Conservation (phyloP, 2,797 vertebrate species). For the Rhabdophis nuchalis region DNA sequence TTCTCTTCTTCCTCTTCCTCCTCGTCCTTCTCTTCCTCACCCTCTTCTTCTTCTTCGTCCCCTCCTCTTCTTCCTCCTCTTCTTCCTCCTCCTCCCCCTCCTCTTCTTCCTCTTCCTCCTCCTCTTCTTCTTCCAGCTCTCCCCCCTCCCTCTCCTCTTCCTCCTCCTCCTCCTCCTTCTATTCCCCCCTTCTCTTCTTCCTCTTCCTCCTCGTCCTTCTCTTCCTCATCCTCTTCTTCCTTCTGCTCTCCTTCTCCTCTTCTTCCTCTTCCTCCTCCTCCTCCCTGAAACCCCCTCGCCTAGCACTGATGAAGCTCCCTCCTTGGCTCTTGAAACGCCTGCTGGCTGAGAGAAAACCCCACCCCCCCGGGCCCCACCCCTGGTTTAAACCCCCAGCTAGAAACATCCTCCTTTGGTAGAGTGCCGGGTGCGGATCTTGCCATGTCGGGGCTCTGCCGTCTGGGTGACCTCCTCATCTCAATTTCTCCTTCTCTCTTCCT, state of each 20-base stretch:
- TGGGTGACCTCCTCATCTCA: conserved; percentile 63
- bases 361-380: too few species aligned
- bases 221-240: rapidly evolving
- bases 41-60: too few species aligned
- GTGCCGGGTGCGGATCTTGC: background rate
- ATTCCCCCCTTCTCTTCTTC: rapidly evolving
- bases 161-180: rapidly evolving
- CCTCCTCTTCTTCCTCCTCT: too few species aligned
- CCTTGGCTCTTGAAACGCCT: background rate
- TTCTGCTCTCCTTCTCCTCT: rapidly evolving
- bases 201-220: too few species aligned
- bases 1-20: rapidly evolving
- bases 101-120: rapidly evolving
- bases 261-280: rapidly evolving
- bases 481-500: conserved; percentile 64
- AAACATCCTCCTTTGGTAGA: background rate
- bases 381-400: background rate
- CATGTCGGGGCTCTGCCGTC: background rate
- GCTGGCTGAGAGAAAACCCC: background rate
- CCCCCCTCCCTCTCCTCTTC: rapidly evolving
- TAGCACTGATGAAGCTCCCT: background rate
- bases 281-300: background rate
- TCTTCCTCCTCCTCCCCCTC: too few species aligned
- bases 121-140: too few species aligned
- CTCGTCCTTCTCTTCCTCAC: too few species aligned